A percentile compares a stretch with the other conserved stretches of the same genome.
phyloP scores from a whole-genome alignment of 2,888 invertebrate genomes.

The Dolomedes plantarius region DNA sequence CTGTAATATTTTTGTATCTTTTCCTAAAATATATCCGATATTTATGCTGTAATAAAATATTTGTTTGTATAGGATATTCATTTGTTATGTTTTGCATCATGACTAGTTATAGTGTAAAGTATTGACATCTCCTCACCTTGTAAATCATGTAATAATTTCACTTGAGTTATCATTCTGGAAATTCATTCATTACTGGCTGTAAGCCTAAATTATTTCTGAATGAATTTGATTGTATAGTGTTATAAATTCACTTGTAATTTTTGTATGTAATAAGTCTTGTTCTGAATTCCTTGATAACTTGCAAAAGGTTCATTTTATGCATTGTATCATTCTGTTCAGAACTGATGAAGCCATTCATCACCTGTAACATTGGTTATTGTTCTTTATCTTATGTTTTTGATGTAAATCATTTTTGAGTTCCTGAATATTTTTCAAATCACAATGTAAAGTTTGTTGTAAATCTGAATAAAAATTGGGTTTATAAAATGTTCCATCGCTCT shows the following conservation, averaged over 20 bases:
- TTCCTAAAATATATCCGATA: slow-evolving; percentile 55
- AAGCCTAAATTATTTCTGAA: slow-evolving; percentile 52
- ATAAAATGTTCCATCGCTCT: slow-evolving; percentile 12
- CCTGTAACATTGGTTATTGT: slow-evolving; percentile 36
- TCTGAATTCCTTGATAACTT: background rate
- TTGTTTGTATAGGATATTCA: slow-evolving; percentile 67
- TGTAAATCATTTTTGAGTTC: slow-evolving; percentile 59
- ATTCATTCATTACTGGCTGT: slow-evolving; percentile 36
- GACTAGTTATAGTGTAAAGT: slow-evolving; percentile 41
- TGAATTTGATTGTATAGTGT: slow-evolving; percentile 61
- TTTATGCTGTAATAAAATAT: slow-evolving; percentile 45
- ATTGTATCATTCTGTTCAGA: slow-evolving; percentile 25
- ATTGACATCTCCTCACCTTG: slow-evolving; percentile 26
- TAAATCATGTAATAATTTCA: slow-evolving; percentile 35
- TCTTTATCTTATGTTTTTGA: slow-evolving; percentile 46
- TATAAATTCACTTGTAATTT: slow-evolving; percentile 59
- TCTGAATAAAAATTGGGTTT: slow-evolving; percentile 70
- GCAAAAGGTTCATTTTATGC: background rate
- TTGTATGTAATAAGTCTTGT: slow-evolving; percentile 44
- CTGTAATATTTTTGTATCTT: slow-evolving; percentile 71
- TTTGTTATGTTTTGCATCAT: slow-evolving; percentile 66
- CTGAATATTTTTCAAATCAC: slow-evolving; percentile 52
- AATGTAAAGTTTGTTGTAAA: slow-evolving; percentile 66
- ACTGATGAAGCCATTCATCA: slow-evolving; percentile 24
- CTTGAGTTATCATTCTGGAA: slow-evolving; percentile 34